Evolutionary conservation across 2,113 vertebrate species (phyloP), one percentile per base, ranked within the genome.

Genomic region (Salvator merianae): DNA sequence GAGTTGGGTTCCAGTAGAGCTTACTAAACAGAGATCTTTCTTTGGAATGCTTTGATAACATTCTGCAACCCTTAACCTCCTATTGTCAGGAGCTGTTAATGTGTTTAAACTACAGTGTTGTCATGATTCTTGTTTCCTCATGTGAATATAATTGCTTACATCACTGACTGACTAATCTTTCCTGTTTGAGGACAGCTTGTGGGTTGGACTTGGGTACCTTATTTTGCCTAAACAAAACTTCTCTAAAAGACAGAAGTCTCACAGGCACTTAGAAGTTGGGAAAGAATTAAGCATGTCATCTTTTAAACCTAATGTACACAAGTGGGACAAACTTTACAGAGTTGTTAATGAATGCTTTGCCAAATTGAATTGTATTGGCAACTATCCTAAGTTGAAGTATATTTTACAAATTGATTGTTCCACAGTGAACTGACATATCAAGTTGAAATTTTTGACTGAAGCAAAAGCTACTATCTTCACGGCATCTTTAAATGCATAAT

Each of bases 41-140:
- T 84, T 84, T 70, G 65, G 59, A 70, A 30, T 12, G n/a, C 65
- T 43, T 18, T 59, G 34, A 71, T 77, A 32, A 69, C 81, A 87
- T 88, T 89, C 62, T 85, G 75, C 7, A 81, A 38, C 43, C 79
- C 79, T 38, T 71, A 71, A 18, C 26, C 16, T 77, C 77, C 47
- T 84, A 69, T 59, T 77, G 74, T 69, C 74, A 77, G 55, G 47
- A 78, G 32, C 34, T 28, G 22, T 38, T 82, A 20, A 26, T 71
- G 20, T 71, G 68, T 8, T 78, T 70, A 47, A 72, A 59, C 47
- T 72, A 55, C 9, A 76, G n/a, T 68, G 50, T 79, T 62, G 53
- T 71, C 74, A 77, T 59, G 47, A 40, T 16, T 70, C 53, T 72
- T 34, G 20, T 84, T 40, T 38, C 20, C 53, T 79, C 69, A 28